These are phyloP conservation scores for Xenopus tropicalis DNA, from an alignment of 2,113 vertebrate genomes.

Conservation along the genomic window UCB_Xtro_10.0 CM004443.2:30846001-30846500, in stretches of 20 bases:
- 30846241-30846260: conserved; percentile 1
- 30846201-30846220: neutral
- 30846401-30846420: too few species aligned
- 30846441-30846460: too few species aligned
- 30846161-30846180: conserved; percentile 5
- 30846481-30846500: too few species aligned
- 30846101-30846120: neutral
- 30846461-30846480: too few species aligned
- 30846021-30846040: neutral
- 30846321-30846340: neutral
- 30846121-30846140: neutral
- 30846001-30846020: neutral
- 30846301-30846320: neutral
- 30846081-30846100: neutral
- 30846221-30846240: conserved; percentile 1
- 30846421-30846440: too few species aligned
- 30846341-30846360: neutral
- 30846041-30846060: neutral
- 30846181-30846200: conserved; percentile 2
- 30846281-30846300: neutral
- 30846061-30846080: neutral
- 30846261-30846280: neutral
- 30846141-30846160: neutral
- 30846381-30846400: too few species aligned
- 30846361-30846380: too few species aligned